Evolutionary conservation across 2,888 invertebrate species (phyloP).

Genomic region (Macaria liturata): DNA sequence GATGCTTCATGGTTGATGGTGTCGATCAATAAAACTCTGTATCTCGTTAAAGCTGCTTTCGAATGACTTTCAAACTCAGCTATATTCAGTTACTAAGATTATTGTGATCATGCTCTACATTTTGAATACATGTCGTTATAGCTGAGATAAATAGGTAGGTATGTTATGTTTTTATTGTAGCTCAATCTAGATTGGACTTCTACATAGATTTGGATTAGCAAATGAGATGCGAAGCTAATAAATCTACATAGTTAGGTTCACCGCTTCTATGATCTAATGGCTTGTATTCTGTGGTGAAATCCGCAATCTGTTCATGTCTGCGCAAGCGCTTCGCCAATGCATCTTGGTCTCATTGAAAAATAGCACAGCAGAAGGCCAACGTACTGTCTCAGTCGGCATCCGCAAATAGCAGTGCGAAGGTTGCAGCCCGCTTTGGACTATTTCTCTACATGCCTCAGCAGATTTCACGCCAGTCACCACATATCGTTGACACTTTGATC

Average conservation of each 20-base stretch:
- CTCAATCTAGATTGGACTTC: no score
- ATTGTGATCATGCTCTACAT: no score
- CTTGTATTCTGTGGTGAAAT: slow-evolving; percentile 37
- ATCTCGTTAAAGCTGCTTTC: no score
- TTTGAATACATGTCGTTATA: no score
- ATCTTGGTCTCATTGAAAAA: slow-evolving; percentile 65
- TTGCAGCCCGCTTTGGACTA: slow-evolving; percentile 71
- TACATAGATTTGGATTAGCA: no score
- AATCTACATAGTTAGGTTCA: no score
- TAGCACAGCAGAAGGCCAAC: slow-evolving; percentile 73
- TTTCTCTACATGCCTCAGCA: slow-evolving; percentile 53
- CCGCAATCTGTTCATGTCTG: slow-evolving; percentile 17
- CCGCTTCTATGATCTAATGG: no score
- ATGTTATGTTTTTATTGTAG: no score
- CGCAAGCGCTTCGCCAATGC: slow-evolving; percentile 46
- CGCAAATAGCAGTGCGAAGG: slow-evolving; percentile 74
- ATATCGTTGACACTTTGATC: slow-evolving; percentile 31
- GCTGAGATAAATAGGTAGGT: no score
- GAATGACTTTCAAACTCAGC: no score
- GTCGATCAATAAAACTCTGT: slow-evolving; percentile 10
- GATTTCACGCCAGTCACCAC: slow-evolving; percentile 46
- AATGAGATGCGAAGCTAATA: no score
- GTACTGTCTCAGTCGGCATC: slow-evolving; percentile 63
- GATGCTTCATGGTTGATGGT: slow-evolving; percentile 28
- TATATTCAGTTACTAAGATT: no score